Conservation (phyloP, 1,140 invertebrate species). For the Steinernema khuongi region DNA sequence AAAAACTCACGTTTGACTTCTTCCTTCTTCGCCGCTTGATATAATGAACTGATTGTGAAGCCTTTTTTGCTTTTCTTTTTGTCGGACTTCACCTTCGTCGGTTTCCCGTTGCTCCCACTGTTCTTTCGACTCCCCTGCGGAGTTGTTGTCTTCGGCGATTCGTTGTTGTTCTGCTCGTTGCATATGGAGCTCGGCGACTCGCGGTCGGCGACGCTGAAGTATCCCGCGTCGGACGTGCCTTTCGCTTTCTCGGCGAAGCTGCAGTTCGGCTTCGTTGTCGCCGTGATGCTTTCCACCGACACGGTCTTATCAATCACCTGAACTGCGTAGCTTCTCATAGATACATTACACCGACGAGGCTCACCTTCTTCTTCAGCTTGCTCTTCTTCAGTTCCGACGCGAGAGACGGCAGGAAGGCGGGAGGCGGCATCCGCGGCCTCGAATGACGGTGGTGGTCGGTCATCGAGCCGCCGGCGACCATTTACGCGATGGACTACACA, state of each 20-base stretch:
- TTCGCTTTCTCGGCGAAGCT: conserved; percentile 4
- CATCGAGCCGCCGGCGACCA: background rate
- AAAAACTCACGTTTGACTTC: background rate
- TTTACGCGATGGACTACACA: too few species aligned
- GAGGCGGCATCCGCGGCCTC: background rate
- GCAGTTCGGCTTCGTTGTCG: background rate
- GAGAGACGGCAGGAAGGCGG: background rate
- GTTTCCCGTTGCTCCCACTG: too few species aligned
- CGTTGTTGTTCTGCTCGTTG: background rate
- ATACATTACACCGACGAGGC: too few species aligned
- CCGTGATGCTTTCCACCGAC: too few species aligned
- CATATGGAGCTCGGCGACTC: background rate
- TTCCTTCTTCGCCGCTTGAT: background rate
- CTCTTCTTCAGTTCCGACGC: background rate
- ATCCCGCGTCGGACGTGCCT: background rate
- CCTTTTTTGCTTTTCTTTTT: background rate
- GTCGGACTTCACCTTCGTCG: background rate
- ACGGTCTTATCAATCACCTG: too few species aligned
- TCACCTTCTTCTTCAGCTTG: background rate
- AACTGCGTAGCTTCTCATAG: too few species aligned
- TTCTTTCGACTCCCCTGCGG: background rate
- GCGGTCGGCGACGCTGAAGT: background rate
- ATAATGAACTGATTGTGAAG: background rate
- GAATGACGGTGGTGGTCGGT: background rate
- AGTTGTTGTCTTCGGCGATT: background rate